Evolutionary conservation across 2,797 vertebrate species (phyloP), one percentile per base, ranked within the genome.

Genomic region (Chrosomus eos): DNA sequence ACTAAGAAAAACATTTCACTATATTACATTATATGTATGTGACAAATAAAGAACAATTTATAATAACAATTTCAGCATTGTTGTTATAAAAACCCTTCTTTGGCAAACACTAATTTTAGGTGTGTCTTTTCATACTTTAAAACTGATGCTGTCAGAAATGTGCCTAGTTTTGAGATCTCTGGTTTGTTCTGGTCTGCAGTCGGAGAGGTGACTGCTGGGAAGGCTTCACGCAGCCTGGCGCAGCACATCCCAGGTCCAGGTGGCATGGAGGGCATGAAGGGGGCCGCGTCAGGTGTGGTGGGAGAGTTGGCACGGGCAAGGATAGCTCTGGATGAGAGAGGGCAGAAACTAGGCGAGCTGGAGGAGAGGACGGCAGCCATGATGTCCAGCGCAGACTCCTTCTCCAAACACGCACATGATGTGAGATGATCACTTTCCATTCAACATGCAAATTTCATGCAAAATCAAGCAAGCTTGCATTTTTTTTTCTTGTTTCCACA

Each of bases 351-450:
- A 74, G 95, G 97, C 31, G 98, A 99, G 91, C 93, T 99, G 90
- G 98, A 99, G 60, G 98, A 99, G 88, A 96, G 97, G 89, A 97
- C 97, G 2, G 97, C 97, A 19, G 98, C 97, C 68, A 99, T 99
- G 98, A 95, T 99, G 93, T 90, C 95, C 87, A 99, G 97, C 67
- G 98, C 98, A 1, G 98, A 99, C 40, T 96, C 97, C 9, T 98
- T 99, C 94, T 99, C 98, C 67, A 99, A 97, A 94, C 97, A 99
- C 0, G 98, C 98, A 71, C 97, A 99, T 58, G 97, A 97, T 91
- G 98, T 99, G 91, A 88, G 93, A 85, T 28, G 6, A 75, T 31
- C 70, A 18, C 62, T 40, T 11, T 10, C 18, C 36, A 10, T 43
- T 72, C n/a, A 7, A 11, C 7, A 48, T 0, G 45, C 45, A 48